Conservation (phyloP, 2,797 vertebrate species). For the Myiotriccus ornatus region DNA sequence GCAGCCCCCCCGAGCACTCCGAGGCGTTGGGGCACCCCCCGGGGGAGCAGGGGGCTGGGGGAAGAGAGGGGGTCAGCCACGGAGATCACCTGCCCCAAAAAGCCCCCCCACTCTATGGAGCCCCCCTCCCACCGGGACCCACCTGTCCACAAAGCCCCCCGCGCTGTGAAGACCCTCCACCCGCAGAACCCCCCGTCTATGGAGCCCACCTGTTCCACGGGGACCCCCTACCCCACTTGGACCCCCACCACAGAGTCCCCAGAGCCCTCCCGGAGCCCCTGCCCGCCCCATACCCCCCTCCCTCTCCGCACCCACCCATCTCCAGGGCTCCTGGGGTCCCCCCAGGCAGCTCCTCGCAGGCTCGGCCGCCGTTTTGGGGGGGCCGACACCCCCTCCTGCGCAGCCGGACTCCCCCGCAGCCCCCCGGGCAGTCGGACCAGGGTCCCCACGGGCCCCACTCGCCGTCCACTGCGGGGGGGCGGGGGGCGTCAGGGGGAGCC, state of each 20-base stretch:
- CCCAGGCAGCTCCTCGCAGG: slow-evolving; percentile 75
- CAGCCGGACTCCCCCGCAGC: slow-evolving; percentile 79
- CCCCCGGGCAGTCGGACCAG: slow-evolving; percentile 85
- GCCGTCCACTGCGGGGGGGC: neutral
- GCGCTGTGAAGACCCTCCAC: no score
- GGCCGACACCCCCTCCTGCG: slow-evolving; percentile 79
- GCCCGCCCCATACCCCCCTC: no score
- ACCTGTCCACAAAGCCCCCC: no score
- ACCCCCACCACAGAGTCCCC: no score
- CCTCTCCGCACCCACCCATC: slow-evolving; percentile 75
- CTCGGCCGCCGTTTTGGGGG: slow-evolving; percentile 80
- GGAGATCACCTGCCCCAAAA: neutral
- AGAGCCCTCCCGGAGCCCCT: no score
- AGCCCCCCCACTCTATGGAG: no score
- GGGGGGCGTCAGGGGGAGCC: no score
- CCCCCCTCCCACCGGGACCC: no score
- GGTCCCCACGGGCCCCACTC: slow-evolving; percentile 62
- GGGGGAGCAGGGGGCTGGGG: slow-evolving; percentile 78
- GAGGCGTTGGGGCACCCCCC: slow-evolving; percentile 76
- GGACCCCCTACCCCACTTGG: neutral
- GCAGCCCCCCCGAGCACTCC: slow-evolving; percentile 78
- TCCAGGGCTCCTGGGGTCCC: slow-evolving; percentile 59
- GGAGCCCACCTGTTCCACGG: neutral
- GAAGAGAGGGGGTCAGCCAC: neutral
- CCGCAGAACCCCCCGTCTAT: no score